A percentile compares a stretch with the other conserved stretches of the same genome.
phyloP scores from a whole-genome alignment of 1,140 invertebrate species.

The Mizuhopecten yessoensis region DNA sequence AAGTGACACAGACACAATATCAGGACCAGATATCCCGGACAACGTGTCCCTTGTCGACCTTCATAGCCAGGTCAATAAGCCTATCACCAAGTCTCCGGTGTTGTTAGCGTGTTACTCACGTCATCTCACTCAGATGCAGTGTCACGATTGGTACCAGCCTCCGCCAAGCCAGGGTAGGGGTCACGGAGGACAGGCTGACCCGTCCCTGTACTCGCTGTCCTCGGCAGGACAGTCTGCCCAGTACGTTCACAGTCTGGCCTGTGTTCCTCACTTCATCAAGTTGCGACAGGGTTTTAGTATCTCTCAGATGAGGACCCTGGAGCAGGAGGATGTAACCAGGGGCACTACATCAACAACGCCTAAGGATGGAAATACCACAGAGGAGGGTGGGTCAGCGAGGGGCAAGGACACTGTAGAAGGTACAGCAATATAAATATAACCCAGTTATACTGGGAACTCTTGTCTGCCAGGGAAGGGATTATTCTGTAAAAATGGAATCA shows the following conservation, averaged over 20 bases:
- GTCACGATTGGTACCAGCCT: slow-evolving; percentile 81
- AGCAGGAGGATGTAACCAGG: background rate
- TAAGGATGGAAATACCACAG: background rate
- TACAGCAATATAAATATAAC: background rate
- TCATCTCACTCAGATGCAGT: slow-evolving; percentile 92
- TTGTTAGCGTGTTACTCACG: slow-evolving; percentile 97
- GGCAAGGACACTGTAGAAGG: slow-evolving; percentile 31
- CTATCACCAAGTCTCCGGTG: slow-evolving; percentile 94
- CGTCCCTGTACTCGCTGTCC: slow-evolving; percentile 77
- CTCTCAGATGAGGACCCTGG: slow-evolving; percentile 81
- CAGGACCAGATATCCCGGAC: slow-evolving; percentile 54
- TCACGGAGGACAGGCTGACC: slow-evolving; percentile 64
- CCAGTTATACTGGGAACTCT: too few species aligned
- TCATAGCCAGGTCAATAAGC: slow-evolving; percentile 97
- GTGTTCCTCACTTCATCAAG: slow-evolving; percentile 78
- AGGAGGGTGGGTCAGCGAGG: background rate
- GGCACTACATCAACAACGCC: background rate
- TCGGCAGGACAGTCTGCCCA: slow-evolving; percentile 74
- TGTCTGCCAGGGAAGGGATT: too few species aligned
- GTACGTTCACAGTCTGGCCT: slow-evolving; percentile 68
- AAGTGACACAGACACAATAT: slow-evolving; percentile 45
- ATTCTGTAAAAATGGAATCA: too few species aligned
- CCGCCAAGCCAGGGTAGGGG: slow-evolving; percentile 56
- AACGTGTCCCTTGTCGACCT: slow-evolving; percentile 91
- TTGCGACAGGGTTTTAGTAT: slow-evolving; percentile 81